Evolutionary conservation across 1,140 invertebrate species (phyloP).

Genomic region (Meteorus sp.): DNA sequence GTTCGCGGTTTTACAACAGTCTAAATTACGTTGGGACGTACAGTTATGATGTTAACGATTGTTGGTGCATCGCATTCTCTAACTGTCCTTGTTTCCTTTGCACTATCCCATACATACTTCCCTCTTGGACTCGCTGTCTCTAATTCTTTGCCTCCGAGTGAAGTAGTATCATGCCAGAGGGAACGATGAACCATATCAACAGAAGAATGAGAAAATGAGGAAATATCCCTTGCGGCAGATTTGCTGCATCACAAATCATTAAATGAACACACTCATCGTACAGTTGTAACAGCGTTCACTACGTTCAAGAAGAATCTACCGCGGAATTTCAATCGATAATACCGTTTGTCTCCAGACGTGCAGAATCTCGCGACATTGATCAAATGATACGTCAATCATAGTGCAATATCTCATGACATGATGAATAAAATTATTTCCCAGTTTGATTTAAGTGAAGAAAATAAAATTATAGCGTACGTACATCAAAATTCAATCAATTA

Average conservation of each 20-base stretch:
- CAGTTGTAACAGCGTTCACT: not conserved
- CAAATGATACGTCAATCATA: not conserved
- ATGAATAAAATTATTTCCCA: slow-evolving; percentile 29
- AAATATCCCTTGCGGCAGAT: slow-evolving; percentile 4
- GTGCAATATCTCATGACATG: too few species aligned
- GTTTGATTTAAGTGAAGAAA: not conserved
- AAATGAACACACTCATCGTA: not conserved
- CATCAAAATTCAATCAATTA: slow-evolving; percentile 37
- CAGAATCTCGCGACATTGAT: slow-evolving; percentile 9
- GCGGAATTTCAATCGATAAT: slow-evolving; percentile 8
- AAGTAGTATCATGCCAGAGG: not conserved
- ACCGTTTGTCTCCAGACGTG: not conserved
- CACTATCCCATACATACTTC: too few species aligned
- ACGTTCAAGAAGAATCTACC: not conserved
- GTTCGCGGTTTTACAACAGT: slow-evolving; percentile 49
- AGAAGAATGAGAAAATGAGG: slow-evolving; percentile 15
- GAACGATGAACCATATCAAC: not conserved
- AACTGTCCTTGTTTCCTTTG: not conserved
- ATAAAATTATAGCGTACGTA: not conserved
- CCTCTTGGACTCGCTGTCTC: too few species aligned
- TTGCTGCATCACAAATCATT: slow-evolving; percentile 9
- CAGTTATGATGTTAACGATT: slow-evolving; percentile 51
- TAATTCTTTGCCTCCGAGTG: too few species aligned
- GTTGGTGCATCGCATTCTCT: not conserved
- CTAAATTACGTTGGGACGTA: slow-evolving; percentile 48